Percentiles rank a stretch among this genome's conserved stretches.
These are phyloP conservation scores for Spheniscus humboldti DNA, from an alignment of 2,797 vertebrate genomes.

Conservation along the genomic window DNA sequence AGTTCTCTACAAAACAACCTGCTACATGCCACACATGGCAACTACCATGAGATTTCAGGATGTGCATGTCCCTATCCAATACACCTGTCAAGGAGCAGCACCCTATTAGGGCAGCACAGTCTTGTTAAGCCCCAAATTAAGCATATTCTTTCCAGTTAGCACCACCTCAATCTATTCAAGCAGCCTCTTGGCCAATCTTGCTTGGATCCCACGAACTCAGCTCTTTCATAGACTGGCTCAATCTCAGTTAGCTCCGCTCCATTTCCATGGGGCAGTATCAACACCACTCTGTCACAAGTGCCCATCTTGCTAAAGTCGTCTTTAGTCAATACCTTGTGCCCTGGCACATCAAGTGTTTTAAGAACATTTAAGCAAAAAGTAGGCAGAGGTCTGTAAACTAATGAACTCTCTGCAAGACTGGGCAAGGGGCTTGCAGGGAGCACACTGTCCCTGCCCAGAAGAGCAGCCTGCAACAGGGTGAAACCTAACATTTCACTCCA, in stretches of 20 bases:
- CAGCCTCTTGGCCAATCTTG: not conserved
- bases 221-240: not conserved
- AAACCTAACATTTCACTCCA: not conserved
- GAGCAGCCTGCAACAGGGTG: not conserved
- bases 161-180: not conserved
- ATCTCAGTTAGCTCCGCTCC: not conserved
- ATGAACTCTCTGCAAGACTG: not conserved
- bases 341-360: not conserved
- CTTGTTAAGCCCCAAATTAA: not conserved
- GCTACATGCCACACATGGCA: fast-evolving
- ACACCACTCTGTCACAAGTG: not conserved
- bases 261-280: not conserved
- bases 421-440: not conserved
- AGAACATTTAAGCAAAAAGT: not conserved
- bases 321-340: not conserved
- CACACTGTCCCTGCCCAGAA: not conserved
- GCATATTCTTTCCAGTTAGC: not conserved
- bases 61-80: not conserved
- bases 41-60: not conserved
- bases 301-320: not conserved
- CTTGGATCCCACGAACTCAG: not conserved
- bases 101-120: not conserved
- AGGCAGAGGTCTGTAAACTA: not conserved
- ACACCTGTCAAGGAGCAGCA: not conserved
- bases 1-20: not conserved